Percentiles rank a stretch among this genome's conserved stretches.
These are phyloP conservation scores for Dinoponera quadriceps DNA, from an alignment of 1,140 invertebrate genomes.

Conservation along the genomic window DNA sequence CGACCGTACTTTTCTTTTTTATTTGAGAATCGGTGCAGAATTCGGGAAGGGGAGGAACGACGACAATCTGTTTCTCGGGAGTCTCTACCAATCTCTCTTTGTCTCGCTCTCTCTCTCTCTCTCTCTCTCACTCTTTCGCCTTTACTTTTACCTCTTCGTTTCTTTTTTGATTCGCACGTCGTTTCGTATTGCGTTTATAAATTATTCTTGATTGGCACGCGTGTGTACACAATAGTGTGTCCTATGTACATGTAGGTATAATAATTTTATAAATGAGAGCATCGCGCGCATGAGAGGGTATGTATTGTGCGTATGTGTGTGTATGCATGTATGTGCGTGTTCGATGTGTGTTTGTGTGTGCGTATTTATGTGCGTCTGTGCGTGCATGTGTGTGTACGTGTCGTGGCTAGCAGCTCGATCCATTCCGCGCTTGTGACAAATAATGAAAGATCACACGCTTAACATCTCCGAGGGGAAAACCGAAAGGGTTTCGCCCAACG, in stretches of 20 bases:
- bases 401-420: constrained; percentile 10
- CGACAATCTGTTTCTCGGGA: constrained; percentile 24
- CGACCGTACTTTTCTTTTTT: constrained; percentile 32
- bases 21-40: constrained; percentile 48
- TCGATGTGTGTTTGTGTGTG: no score
- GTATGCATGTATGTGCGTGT: no score
- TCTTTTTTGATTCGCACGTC: constrained; percentile 38
- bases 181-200: constrained; percentile 49
- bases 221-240: constrained; percentile 24
- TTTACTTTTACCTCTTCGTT: background rate
- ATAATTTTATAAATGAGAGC: constrained; percentile 36
- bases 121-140: background rate
- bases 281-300: background rate
- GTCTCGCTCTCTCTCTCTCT: background rate
- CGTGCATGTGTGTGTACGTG: background rate
- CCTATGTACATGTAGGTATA: constrained; percentile 49
- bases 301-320: no score
- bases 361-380: no score
- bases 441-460: constrained; percentile 33
- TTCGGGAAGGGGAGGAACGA: constrained; percentile 25
- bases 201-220: constrained; percentile 15
- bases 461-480: constrained; percentile 13
- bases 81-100: constrained; percentile 21
- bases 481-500: background rate
- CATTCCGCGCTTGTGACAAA: constrained; percentile 2